These are phyloP conservation scores for Girardia tigrina DNA, from an alignment of 2,888 invertebrate species.

Conservation along the genomic window DNA sequence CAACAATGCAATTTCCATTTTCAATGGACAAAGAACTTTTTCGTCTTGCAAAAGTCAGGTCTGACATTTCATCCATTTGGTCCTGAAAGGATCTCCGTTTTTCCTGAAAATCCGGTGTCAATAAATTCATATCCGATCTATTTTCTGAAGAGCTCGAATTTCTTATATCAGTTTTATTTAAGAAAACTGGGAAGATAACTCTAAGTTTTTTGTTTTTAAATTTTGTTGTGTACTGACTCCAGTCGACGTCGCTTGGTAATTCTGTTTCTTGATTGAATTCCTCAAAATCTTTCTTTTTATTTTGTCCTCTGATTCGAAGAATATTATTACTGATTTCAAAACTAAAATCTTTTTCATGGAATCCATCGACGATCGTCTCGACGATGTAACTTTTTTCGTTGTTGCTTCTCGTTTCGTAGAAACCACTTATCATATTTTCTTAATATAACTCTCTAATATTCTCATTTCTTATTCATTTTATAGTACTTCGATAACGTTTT, in stretches of 20 bases:
- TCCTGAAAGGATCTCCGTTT: neutral
- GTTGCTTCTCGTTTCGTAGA: neutral
- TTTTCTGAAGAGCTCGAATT: neutral
- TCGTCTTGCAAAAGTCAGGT: slow-evolving; percentile 1
- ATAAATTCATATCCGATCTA: neutral
- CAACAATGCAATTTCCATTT: neutral
- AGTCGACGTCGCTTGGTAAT: neutral
- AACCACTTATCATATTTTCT: too few relatives aligned
- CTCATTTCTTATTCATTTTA: too few relatives aligned
- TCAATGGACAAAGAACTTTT: neutral
- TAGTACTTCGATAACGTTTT: too few relatives aligned
- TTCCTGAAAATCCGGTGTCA: slow-evolving; percentile 6
- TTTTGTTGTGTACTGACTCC: neutral
- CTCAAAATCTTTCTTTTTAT: neutral
- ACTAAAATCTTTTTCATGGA: neutral
- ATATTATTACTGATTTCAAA: neutral
- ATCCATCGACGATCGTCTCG: neutral
- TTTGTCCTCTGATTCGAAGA: neutral
- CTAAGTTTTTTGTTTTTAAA: neutral
- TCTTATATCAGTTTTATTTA: neutral
- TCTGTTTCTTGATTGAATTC: neutral
- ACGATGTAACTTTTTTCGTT: neutral
- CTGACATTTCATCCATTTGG: neutral
- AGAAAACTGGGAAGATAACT: neutral
- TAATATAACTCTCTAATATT: too few relatives aligned